Evolutionary conservation across 2,888 invertebrate genomes (phyloP).

Genomic region (Entomobrya proxima): DNA sequence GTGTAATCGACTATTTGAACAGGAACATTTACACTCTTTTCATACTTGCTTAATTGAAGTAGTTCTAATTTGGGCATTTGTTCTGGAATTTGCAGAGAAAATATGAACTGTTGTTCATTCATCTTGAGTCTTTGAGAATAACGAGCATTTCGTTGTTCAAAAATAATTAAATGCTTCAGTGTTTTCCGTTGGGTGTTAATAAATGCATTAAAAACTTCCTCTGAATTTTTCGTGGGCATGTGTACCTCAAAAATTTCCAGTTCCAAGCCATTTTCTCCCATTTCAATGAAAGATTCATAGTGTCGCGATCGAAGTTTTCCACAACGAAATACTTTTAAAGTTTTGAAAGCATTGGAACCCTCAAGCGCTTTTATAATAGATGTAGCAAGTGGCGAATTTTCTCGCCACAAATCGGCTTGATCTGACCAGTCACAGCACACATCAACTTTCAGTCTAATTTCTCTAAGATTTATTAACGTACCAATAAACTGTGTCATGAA

Average conservation of each 20-base stretch:
- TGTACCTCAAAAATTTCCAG: constrained; percentile 32
- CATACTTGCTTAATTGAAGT: constrained; percentile 41
- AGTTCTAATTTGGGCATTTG: constrained; percentile 15
- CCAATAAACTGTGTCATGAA: constrained; percentile 46
- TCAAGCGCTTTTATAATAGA: constrained; percentile 4
- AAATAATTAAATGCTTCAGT: constrained; percentile 19
- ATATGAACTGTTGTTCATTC: neutral
- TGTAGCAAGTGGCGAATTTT: constrained; percentile 42
- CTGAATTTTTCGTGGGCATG: neutral
- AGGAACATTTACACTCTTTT: constrained; percentile 20
- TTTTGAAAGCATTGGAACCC: constrained; percentile 5
- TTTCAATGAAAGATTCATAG: neutral
- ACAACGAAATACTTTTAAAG: constrained; percentile 6
- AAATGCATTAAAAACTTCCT: constrained; percentile 11
- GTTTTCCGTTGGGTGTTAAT: constrained; percentile 16
- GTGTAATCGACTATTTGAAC: neutral
- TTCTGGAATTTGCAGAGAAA: constrained; percentile 1
- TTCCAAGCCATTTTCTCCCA: constrained; percentile 30
- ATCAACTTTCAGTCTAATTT: constrained; percentile 39
- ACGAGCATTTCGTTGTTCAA: constrained; percentile 12
- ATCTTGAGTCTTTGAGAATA: neutral
- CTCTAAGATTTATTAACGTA: neutral
- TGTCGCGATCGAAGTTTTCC: constrained; percentile 14
- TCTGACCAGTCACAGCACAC: constrained; percentile 50
- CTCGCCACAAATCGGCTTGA: constrained; percentile 30